Conservation (phyloP, 2,797 vertebrate species). For the Falco berigora region DNA sequence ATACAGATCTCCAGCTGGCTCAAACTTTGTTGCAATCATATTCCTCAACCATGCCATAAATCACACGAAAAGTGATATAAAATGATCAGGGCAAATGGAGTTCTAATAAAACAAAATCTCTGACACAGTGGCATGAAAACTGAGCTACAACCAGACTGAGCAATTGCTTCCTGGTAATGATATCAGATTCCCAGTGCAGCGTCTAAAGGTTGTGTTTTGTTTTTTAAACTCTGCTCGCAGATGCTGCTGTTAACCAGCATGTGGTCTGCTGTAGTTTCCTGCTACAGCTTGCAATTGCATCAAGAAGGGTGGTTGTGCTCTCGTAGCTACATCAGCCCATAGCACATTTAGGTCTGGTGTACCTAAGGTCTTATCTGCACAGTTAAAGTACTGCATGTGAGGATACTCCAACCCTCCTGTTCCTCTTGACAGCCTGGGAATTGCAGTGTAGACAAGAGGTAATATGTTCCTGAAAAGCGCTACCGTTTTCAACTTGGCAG, state of each 20-base stretch:
- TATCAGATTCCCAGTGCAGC: not conserved
- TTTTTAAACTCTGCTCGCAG: not conserved
- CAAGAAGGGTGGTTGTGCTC: not conserved
- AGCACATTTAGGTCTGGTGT: not conserved
- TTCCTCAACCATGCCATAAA: conserved; percentile 5
- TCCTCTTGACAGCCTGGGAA: not conserved
- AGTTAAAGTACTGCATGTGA: fast-evolving
- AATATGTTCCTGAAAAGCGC: not conserved
- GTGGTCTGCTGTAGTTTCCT: not conserved
- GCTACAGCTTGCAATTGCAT: not conserved
- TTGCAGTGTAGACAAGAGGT: not conserved
- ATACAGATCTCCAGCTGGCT: not conserved
- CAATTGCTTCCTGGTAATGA: not conserved
- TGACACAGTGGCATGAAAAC: not conserved
- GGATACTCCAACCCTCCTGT: not conserved
- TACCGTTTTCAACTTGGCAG: not conserved
- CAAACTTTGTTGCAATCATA: not conserved
- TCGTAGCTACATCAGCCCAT: not conserved
- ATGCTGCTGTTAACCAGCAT: not conserved
- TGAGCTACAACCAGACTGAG: not conserved
- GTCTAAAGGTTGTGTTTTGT: not conserved
- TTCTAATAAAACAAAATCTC: not conserved
- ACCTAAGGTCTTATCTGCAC: not conserved
- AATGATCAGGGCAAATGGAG: not conserved
- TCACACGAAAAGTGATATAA: not conserved